Percentiles rank a stretch among this genome's conserved stretches.
These are phyloP conservation scores for Tipula vernalis DNA, from an alignment of 2,888 invertebrate genomes.

Conservation along the genomic window DNA sequence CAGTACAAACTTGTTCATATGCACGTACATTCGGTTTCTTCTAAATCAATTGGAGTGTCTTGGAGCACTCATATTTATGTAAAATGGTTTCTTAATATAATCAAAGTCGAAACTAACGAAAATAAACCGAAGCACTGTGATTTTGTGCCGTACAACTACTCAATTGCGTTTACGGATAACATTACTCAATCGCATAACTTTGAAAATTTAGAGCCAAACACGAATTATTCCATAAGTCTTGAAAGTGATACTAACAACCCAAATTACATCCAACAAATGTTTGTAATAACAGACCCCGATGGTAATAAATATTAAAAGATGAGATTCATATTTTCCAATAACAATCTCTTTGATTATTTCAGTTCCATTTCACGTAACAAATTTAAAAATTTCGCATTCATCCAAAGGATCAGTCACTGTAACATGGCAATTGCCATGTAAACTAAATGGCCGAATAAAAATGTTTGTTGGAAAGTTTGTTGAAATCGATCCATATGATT, in stretches of 20 bases:
- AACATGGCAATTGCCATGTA: conserved; percentile 28
- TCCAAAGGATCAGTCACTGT: conserved; percentile 19
- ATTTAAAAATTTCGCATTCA: background rate
- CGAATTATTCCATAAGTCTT: background rate
- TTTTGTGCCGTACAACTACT: background rate
- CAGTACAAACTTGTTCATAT: background rate
- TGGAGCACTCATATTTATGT: background rate
- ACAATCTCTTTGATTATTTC: background rate
- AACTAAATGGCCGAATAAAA: conserved; percentile 28
- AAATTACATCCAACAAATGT: background rate
- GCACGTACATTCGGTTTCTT: background rate
- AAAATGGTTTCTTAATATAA: background rate
- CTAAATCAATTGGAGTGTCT: background rate
- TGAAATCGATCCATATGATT: conserved; percentile 17
- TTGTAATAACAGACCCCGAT: background rate
- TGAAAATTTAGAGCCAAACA: background rate
- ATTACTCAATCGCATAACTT: background rate
- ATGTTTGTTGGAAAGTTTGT: conserved; percentile 21
- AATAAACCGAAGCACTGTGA: background rate
- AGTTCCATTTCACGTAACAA: background rate
- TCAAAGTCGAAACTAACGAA: background rate
- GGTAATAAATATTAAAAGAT: background rate
- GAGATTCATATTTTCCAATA: background rate
- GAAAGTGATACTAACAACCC: background rate
- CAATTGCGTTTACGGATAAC: background rate